Evolutionary conservation across 2,113 vertebrate genomes (phyloP).

Genomic region (Laticauda colubrina): DNA sequence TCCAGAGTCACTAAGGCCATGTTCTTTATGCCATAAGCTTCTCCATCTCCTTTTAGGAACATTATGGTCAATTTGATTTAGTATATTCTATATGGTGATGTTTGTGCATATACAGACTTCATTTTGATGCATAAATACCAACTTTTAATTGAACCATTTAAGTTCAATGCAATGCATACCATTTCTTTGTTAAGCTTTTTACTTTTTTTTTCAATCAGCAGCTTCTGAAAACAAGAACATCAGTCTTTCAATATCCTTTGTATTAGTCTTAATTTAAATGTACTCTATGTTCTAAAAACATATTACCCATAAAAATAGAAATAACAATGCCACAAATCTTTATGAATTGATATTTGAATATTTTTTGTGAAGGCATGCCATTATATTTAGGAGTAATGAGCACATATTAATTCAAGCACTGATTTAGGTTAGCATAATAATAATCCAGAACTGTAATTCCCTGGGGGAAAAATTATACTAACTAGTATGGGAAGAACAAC

Average conservation of each 20-base stretch:
- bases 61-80: not conserved
- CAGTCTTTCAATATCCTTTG: not conserved
- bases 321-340: not conserved
- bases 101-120: not conserved
- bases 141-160: not conserved
- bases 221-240: not conserved
- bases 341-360: constrained; percentile 16
- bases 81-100: not conserved
- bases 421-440: not conserved
- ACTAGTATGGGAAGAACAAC: not conserved
- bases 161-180: not conserved
- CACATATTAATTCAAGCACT: not conserved
- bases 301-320: not conserved
- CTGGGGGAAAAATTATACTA: not conserved
- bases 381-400: constrained; percentile 16
- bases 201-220: not conserved
- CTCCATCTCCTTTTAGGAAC: not conserved
- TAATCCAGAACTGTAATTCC: constrained; percentile 1
- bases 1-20: not conserved
- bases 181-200: not conserved
- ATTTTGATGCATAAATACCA: not conserved
- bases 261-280: not conserved
- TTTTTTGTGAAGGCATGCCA: constrained; percentile 13
- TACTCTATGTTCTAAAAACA: constrained; percentile 17
- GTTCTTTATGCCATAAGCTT: not conserved